Evolutionary conservation across 2,797 vertebrate species (phyloP).

Genomic region (Hydrolagus colliei): DNA sequence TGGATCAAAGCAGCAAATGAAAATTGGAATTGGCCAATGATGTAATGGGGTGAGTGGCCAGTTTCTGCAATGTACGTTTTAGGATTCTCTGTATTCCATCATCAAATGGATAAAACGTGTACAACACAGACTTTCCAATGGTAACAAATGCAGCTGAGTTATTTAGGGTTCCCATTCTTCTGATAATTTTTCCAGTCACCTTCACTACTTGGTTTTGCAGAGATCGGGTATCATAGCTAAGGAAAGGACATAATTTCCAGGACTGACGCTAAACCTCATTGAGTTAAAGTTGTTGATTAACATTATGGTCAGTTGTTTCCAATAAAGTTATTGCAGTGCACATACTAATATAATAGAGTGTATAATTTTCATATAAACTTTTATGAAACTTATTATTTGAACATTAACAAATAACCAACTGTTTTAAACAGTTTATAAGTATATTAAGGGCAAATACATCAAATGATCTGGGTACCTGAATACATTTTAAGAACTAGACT

Average conservation of each 20-base stretch:
- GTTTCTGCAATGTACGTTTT: too few relatives aligned
- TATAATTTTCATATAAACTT: neutral
- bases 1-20: too few relatives aligned
- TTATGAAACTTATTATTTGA: neutral
- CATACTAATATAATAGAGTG: neutral
- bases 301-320: neutral
- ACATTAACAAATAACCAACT: neutral
- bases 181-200: neutral
- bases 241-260: too few relatives aligned
- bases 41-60: too few relatives aligned
- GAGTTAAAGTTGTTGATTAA: too few relatives aligned
- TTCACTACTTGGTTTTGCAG: neutral
- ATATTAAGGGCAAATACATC: conserved; percentile 1
- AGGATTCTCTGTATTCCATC: neutral
- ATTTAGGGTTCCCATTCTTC: neutral
- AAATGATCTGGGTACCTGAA: neutral
- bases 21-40: too few relatives aligned
- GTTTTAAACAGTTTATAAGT: neutral
- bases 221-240: too few relatives aligned
- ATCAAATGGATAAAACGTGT: neutral
- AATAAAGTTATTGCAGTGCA: neutral
- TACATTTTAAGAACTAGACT: conserved; percentile 11
- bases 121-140: neutral
- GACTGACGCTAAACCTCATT: neutral
- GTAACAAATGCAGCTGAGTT: neutral